Conservation (phyloP, 1,140 invertebrate genomes). For the Spodoptera litura region DNA sequence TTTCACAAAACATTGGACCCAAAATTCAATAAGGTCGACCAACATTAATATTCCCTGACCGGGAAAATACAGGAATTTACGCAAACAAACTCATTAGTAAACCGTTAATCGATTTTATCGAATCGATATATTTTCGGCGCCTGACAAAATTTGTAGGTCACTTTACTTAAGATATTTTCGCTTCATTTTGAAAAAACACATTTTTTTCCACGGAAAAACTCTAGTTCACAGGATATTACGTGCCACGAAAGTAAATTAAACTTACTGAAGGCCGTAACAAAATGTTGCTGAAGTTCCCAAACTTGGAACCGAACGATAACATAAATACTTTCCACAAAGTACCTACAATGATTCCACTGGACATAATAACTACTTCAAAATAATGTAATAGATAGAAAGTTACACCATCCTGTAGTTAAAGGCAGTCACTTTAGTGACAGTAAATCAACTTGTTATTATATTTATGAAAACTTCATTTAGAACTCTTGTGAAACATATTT, state of each 20-base stretch:
- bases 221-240: conserved; percentile 20
- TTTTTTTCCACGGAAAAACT: background rate
- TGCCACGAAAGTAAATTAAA: conserved; percentile 17
- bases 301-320: background rate
- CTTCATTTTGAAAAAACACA: background rate
- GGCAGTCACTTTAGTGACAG: background rate
- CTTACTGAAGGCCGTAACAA: background rate
- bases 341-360: background rate
- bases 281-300: background rate
- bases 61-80: too few species aligned
- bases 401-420: background rate
- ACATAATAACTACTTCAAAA: conserved; percentile 14
- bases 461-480: background rate
- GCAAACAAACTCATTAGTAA: too few species aligned
- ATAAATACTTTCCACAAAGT: conserved; percentile 4
- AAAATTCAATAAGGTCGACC: too few species aligned
- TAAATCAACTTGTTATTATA: background rate
- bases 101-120: too few species aligned
- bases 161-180: too few species aligned
- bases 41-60: too few species aligned
- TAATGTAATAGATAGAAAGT: background rate
- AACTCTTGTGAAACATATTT: too few species aligned
- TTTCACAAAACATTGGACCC: too few species aligned
- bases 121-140: too few species aligned
- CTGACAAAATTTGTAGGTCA: too few species aligned